These are phyloP conservation scores for Dreissena polymorpha DNA, from an alignment of 1,140 invertebrate genomes.

Conservation along the genomic window DNA sequence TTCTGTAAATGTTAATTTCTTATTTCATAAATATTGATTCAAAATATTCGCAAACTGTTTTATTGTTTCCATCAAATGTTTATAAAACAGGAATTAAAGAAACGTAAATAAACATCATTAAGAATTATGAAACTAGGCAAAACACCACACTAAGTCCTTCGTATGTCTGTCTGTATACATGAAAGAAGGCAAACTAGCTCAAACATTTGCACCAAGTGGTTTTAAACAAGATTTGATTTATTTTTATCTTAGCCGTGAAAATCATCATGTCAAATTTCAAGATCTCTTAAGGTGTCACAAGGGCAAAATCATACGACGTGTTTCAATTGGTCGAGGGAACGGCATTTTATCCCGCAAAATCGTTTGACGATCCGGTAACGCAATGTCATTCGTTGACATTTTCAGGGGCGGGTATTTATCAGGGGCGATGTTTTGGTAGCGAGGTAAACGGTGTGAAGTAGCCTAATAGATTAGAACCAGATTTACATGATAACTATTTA, in stretches of 20 bases:
- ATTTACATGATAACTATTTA: constrained; percentile 39
- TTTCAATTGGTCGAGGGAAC: constrained; percentile 37
- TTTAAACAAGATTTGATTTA: constrained; percentile 49
- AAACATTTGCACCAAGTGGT: constrained; percentile 54
- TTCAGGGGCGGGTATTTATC: constrained; percentile 36
- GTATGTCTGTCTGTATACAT: constrained; percentile 44
- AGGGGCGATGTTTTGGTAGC: constrained; percentile 44
- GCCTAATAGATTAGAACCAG: constrained; percentile 19
- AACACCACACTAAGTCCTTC: constrained; percentile 23
- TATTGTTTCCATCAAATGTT: constrained; percentile 48
- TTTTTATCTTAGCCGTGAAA: constrained; percentile 22
- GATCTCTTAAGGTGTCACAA: constrained; percentile 50
- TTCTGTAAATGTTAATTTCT: constrained; percentile 16
- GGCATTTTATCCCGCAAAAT: constrained; percentile 36
- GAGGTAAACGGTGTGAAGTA: constrained; percentile 10
- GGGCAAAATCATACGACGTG: not conserved
- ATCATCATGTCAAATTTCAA: constrained; percentile 46
- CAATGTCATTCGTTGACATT: constrained; percentile 20
- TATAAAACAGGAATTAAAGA: constrained; percentile 48
- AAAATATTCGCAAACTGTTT: constrained; percentile 34
- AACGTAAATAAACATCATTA: constrained; percentile 41
- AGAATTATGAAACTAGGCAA: constrained; percentile 52
- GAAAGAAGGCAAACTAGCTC: constrained; percentile 43
- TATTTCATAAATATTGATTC: constrained; percentile 48
- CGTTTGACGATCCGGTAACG: constrained; percentile 9